A percentile compares a stretch with the other conserved stretches of the same genome.
Evolutionary conservation across 2,113 vertebrate species (phyloP).

Genomic region (Pogona vitticeps): DNA sequence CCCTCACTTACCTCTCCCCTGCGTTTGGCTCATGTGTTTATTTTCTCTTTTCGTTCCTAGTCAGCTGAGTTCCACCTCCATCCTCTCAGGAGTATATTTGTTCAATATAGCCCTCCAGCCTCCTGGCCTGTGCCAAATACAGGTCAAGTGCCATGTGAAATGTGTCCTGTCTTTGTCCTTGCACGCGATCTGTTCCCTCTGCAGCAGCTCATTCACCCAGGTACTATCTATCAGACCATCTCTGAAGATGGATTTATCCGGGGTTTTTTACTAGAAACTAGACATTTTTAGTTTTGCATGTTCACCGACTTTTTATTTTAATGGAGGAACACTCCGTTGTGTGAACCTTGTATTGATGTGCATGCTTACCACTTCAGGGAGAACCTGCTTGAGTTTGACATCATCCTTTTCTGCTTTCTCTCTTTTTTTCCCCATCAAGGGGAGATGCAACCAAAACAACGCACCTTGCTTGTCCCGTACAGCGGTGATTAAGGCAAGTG

Average conservation of each 20-base stretch:
- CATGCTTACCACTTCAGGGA: neutral
- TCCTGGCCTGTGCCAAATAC: slow-evolving; percentile 40
- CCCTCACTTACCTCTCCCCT: too few species aligned
- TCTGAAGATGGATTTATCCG: neutral
- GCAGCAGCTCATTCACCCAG: slow-evolving; percentile 74
- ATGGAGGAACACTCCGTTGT: neutral
- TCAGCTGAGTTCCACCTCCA: slow-evolving; percentile 30
- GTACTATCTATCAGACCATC: slow-evolving; percentile 57
- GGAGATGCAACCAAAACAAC: slow-evolving; percentile 55
- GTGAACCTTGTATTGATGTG: neutral
- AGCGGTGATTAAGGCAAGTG: slow-evolving; percentile 75
- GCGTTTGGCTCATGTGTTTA: neutral
- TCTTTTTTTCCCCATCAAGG: slow-evolving; percentile 59
- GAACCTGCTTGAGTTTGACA: neutral
- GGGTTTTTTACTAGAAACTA: neutral
- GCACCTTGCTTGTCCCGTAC: slow-evolving; percentile 68
- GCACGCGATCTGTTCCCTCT: slow-evolving; percentile 75
- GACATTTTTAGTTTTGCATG: neutral
- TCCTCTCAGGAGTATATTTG: slow-evolving; percentile 61
- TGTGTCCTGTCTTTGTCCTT: slow-evolving; percentile 73
- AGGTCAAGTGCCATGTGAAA: slow-evolving; percentile 71
- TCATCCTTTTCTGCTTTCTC: slow-evolving; percentile 27
- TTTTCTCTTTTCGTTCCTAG: slow-evolving; percentile 47
- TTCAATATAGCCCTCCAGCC: slow-evolving; percentile 49
- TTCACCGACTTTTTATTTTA: neutral